Evolutionary conservation across 2,888 invertebrate genomes (phyloP).

Genomic region (Perizoma affinitatum): DNA sequence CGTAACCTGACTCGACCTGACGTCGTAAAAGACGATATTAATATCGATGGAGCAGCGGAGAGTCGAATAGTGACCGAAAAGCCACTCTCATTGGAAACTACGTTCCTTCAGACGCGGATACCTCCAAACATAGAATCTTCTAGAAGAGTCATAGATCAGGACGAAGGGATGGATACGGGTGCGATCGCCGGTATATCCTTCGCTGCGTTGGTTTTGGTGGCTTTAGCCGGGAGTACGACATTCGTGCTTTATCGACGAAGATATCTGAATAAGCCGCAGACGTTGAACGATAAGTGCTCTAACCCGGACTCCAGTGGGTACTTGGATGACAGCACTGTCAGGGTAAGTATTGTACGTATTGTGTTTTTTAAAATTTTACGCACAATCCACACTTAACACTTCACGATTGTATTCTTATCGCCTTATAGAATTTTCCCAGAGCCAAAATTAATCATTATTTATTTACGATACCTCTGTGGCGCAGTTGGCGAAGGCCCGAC

Average conservation of each 20-base stretch:
- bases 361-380: slow-evolving; percentile 14
- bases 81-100: slow-evolving; percentile 73
- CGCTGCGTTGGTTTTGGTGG: slow-evolving; percentile 86
- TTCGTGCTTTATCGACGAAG: slow-evolving; percentile 88
- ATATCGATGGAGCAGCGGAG: slow-evolving; percentile 57
- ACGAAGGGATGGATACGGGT: slow-evolving; percentile 80
- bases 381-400: no score
- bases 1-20: slow-evolving; percentile 68
- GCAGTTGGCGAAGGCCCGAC: no score
- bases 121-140: slow-evolving; percentile 74
- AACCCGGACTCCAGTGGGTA: slow-evolving; percentile 95
- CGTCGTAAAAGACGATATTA: slow-evolving; percentile 66
- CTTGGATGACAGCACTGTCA: slow-evolving; percentile 93
- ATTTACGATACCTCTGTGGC: no score
- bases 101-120: slow-evolving; percentile 71
- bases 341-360: slow-evolving; percentile 83
- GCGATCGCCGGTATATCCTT: slow-evolving; percentile 88
- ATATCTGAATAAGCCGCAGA: slow-evolving; percentile 92
- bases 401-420: no score
- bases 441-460: no score
- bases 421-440: no score
- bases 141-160: slow-evolving; percentile 66
- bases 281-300: slow-evolving; percentile 91
- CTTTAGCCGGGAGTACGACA: slow-evolving; percentile 86
- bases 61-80: slow-evolving; percentile 77